These are phyloP conservation scores for Mus minutoides DNA, from an alignment of 2,797 vertebrate genomes.

Conservation along the genomic window DNA sequence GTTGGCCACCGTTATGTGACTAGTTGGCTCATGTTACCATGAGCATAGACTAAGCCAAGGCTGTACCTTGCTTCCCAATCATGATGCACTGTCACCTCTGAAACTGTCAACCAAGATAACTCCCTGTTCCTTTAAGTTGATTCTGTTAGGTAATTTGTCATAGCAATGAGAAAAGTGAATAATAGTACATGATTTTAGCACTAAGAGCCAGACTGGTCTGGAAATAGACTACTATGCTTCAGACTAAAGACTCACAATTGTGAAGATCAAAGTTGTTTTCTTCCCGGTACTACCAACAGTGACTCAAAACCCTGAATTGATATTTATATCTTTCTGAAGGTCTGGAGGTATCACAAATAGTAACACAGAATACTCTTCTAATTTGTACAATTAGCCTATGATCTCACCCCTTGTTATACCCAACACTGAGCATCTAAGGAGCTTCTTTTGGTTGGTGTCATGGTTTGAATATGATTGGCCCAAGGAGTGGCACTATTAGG, in stretches of 20 bases:
- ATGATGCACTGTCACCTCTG: not conserved
- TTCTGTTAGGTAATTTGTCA: not conserved
- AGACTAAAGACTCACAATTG: not conserved
- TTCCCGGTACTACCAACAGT: not conserved
- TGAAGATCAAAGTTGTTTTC: not conserved
- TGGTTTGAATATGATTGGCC: too few species aligned
- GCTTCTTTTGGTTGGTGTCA: not conserved
- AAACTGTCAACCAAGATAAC: not conserved
- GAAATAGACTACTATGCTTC: not conserved
- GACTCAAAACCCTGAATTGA: not conserved
- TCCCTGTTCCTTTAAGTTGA: not conserved
- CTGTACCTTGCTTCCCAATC: not conserved
- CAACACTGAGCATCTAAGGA: not conserved
- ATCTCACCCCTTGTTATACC: not conserved
- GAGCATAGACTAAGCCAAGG: not conserved
- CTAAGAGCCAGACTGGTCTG: not conserved
- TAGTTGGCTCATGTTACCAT: not conserved
- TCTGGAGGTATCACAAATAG: not conserved
- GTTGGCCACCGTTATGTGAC: not conserved
- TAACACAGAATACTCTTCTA: not conserved
- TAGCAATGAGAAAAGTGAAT: not conserved
- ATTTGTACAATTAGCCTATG: not conserved
- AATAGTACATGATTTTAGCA: not conserved
- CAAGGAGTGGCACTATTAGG: too few species aligned
- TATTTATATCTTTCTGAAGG: not conserved